Base-by-base conservation (phyloP, 2,888 invertebrate species). In the Hypomecis atomaria region DNA sequence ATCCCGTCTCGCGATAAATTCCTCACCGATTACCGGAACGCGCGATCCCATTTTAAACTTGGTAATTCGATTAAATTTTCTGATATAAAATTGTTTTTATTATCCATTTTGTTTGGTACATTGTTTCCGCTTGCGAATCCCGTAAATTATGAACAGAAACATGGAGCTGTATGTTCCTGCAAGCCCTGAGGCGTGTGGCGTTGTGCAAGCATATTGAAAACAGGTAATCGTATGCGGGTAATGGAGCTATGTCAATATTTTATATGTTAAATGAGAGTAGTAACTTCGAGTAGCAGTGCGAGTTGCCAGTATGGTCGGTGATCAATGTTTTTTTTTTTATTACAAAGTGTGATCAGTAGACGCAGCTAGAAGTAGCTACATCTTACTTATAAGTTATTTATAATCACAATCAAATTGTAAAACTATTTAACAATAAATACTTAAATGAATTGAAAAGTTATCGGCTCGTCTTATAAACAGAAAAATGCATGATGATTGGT, bases 221-320 rank as follows among this genome's bases (percentile, higher is more conserved):
- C 89, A 88, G 88, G 90, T 90, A 91, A 92, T 92, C 92, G 91
- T 90, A 90, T 90, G 83, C 85, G 85, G 80, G 85, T 84, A 83
- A 85, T 89, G 91, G 81, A 88, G 86, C 86, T 84, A 85, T 87
- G 87, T 86, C 89, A 90, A 89, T 91, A 90, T 91, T 92, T 89
- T 88, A 89, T 90, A 90, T 87, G 88, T 86, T 82, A 76, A 83
- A 83, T 85, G 85, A 81, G 79, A 83, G 86, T 71, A 70, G 67
- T 53, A 64, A 9, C 47, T 47, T 23, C 33, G 49, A 7, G 5
- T 6, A 33, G n/a, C 5, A 45, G 43, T 45, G 38, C 6, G 11
- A 45, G 13, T 9, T 13, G 38, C 34, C 59, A 59, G 45, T 53
- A 53, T 53, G 45, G 37, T 13, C 8, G 33, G 3, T 42, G 4